Conservation (phyloP, 1,140 invertebrate genomes). For the Hormaphis cornu region DNA sequence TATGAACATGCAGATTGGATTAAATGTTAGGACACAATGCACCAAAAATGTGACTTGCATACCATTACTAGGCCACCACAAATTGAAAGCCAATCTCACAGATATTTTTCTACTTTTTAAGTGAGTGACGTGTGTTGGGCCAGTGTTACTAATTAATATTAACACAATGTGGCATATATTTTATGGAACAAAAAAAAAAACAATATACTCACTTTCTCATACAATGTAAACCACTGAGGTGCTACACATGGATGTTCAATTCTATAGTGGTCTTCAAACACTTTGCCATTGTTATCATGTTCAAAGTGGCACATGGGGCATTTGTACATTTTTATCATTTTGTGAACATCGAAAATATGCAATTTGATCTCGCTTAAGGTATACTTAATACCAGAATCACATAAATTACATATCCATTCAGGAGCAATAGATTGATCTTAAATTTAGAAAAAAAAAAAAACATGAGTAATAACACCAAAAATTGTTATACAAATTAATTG, state of each 20-base stretch:
- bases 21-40: too few species aligned
- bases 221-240: neutral
- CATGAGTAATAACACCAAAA: neutral
- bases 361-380: constrained; percentile 13
- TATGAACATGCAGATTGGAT: too few species aligned
- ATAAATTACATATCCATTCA: constrained; percentile 23
- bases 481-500: neutral
- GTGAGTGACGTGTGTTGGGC: too few species aligned
- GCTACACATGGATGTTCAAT: neutral
- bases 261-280: constrained; percentile 19
- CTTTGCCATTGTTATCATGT: neutral
- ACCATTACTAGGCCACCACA: too few species aligned
- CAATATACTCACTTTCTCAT: neutral
- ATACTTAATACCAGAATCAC: neutral
- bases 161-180: too few species aligned
- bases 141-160: too few species aligned
- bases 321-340: constrained; percentile 11
- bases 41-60: too few species aligned
- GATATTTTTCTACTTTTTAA: too few species aligned
- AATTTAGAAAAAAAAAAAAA: neutral
- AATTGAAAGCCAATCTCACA: too few species aligned
- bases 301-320: constrained; percentile 17
- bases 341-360: constrained; percentile 2
- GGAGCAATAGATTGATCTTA: neutral
- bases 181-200: too few species aligned